A percentile compares a stretch with the other conserved stretches of the same genome.
These are phyloP conservation scores for Orius laevigatus DNA, from an alignment of 1,140 invertebrate species.

Conservation along the genomic window DNA sequence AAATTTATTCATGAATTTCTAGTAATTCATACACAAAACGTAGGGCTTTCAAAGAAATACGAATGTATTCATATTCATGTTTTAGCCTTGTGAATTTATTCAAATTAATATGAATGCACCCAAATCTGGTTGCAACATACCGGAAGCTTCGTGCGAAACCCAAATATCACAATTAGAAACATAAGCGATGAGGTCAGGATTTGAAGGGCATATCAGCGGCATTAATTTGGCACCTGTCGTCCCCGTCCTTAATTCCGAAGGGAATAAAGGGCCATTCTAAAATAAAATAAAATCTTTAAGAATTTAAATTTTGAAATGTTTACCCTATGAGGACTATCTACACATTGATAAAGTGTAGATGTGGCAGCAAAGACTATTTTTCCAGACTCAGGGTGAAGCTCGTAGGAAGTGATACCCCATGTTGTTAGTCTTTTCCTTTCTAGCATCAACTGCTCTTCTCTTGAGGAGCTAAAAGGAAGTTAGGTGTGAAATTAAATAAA, in stretches of 20 bases:
- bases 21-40: no score
- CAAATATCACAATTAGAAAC: conserved; percentile 83
- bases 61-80: no score
- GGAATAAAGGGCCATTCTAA: conserved; percentile 49
- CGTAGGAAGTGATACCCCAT: conserved; percentile 89
- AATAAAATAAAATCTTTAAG: conserved; percentile 21
- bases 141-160: conserved; percentile 61
- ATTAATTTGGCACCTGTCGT: conserved; percentile 55
- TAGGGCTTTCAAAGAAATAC: no score
- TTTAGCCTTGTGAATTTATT: no score
- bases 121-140: conserved; percentile 25
- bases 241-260: conserved; percentile 48
- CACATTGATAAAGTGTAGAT: conserved; percentile 64
- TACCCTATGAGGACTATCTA: conserved; percentile 54
- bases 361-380: conserved; percentile 81
- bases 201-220: conserved; percentile 80
- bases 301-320: conserved; percentile 12
- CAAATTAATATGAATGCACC: no score
- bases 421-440: conserved; percentile 78
- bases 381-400: conserved; percentile 61
- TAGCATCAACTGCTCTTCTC: conserved; percentile 78
- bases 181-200: conserved; percentile 74
- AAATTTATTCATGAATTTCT: no score
- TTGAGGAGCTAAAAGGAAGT: conserved; percentile 35
- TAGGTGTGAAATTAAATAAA: not conserved